Evolutionary conservation across 1,140 invertebrate species (phyloP).

Genomic region (Sarcophaga bullata): DNA sequence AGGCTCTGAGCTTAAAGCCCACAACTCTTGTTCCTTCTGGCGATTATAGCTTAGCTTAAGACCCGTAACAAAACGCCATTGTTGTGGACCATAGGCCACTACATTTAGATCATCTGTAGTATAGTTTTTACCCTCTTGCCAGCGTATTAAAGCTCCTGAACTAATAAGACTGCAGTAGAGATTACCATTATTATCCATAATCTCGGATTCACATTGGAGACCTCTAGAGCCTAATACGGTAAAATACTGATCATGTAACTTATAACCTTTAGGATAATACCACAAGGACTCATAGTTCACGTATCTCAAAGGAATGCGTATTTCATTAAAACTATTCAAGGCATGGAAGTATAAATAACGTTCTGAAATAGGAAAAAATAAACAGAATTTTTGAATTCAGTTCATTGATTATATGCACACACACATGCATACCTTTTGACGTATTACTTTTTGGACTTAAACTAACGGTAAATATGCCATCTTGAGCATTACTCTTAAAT

Average conservation of each 20-base stretch:
- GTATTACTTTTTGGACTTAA: constrained; percentile 68
- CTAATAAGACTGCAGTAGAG: constrained; percentile 64
- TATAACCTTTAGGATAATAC: constrained; percentile 46
- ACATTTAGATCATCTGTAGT: constrained; percentile 49
- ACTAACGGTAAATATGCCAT: constrained; percentile 76
- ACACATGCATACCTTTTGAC: constrained; percentile 20
- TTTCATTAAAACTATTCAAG: constrained; percentile 77
- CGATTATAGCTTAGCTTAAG: constrained; percentile 73
- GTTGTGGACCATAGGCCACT: constrained; percentile 67
- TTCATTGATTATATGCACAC: background rate
- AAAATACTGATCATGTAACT: constrained; percentile 45
- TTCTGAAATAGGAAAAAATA: constrained; percentile 47
- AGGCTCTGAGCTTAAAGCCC: constrained; percentile 74
- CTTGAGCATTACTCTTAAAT: constrained; percentile 72
- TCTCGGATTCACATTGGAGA: constrained; percentile 68
- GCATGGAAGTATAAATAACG: constrained; percentile 80
- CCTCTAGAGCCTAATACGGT: constrained; percentile 53
- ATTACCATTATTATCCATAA: constrained; percentile 70
- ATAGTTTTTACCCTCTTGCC: constrained; percentile 38
- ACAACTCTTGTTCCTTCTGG: constrained; percentile 72
- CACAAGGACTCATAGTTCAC: constrained; percentile 72
- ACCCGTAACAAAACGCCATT: constrained; percentile 75
- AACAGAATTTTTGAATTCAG: background rate
- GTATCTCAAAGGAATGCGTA: constrained; percentile 72
- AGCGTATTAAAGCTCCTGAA: constrained; percentile 43